Percentiles rank a stretch among this genome's conserved stretches.
phyloP scores from a whole-genome alignment of 2,888 invertebrate species.

The Sminthurides aquaticus region DNA sequence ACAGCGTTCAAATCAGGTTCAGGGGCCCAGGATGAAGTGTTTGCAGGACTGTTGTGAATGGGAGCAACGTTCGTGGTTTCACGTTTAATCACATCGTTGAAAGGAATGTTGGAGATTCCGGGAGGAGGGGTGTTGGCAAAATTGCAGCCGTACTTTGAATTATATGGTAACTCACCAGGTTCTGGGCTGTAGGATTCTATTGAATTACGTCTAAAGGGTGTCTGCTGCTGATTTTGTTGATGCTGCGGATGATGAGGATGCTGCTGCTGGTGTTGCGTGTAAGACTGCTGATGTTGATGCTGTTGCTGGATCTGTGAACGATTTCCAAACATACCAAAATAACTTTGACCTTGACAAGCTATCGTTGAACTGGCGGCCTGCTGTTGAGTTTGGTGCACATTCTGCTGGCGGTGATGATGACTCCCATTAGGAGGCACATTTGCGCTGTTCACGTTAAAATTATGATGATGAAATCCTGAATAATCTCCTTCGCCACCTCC shows the following conservation, averaged over 20 bases:
- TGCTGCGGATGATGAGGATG: conserved; percentile 16
- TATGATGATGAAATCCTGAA: conserved; percentile 9
- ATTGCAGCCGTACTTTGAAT: conserved; percentile 29
- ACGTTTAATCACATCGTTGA: conserved; percentile 17
- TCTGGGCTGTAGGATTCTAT: conserved; percentile 43
- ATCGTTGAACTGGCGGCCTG: not conserved
- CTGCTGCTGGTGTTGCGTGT: conserved; percentile 14
- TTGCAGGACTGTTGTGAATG: not conserved
- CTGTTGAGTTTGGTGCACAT: not conserved
- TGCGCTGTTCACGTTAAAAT: conserved; percentile 6
- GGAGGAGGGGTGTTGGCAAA: not conserved
- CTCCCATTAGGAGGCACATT: conserved; percentile 2
- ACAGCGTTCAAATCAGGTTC: not conserved
- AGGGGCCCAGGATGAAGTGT: not conserved
- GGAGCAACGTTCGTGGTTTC: conserved; percentile 10
- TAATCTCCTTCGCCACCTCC: conserved; percentile 21
- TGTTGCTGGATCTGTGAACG: conserved; percentile 9
- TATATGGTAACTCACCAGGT: conserved; percentile 38
- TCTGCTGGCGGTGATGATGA: conserved; percentile 4
- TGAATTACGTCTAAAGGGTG: conserved; percentile 39
- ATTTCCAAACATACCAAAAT: conserved; percentile 16
- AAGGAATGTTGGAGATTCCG: conserved; percentile 13
- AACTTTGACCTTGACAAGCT: conserved; percentile 20
- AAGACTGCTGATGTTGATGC: conserved; percentile 14
- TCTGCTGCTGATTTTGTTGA: conserved; percentile 21